phyloP scores from a whole-genome alignment of 2,888 invertebrate species.

The Hermaeophaga mercurialis region DNA sequence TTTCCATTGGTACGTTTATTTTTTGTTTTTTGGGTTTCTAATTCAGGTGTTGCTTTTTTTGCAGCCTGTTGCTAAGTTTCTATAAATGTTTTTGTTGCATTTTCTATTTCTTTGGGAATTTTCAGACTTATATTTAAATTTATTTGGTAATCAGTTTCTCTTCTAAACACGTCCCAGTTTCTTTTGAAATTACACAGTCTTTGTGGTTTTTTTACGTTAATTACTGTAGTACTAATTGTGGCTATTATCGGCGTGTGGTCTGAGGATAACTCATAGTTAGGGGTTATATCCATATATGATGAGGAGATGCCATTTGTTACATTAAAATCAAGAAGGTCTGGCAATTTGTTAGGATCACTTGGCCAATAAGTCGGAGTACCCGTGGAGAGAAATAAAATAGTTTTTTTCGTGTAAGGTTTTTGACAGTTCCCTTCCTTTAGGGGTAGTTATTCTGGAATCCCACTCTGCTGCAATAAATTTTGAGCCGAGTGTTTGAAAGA shows the following conservation, averaged over 20 bases:
- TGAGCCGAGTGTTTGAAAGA: not conserved
- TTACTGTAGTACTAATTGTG: not conserved
- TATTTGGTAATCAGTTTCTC: not conserved
- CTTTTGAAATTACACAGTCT: not conserved
- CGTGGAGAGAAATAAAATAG: not conserved
- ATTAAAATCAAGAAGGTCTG: not conserved
- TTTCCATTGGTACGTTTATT: no score
- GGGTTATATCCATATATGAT: not conserved
- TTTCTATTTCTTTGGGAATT: not conserved
- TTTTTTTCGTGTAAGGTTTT: not conserved
- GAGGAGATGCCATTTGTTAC: not conserved
- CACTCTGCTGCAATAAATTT: constrained; percentile 4
- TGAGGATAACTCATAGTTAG: not conserved
- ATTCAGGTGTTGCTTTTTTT: no score
- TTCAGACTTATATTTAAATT: constrained; percentile 2
- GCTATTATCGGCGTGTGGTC: constrained; percentile 2
- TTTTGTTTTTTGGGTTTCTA: no score
- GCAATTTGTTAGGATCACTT: not conserved
- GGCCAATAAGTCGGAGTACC: not conserved
- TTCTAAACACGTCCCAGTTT: not conserved
- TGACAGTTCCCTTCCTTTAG: constrained; percentile 1
- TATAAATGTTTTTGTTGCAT: no score
- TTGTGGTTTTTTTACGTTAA: not conserved
- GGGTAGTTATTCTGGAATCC: not conserved
- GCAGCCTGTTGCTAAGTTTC: no score